These are phyloP conservation scores for Kryptolebias ocellatus DNA, from an alignment of 2,797 vertebrate genomes.

Conservation along the genomic window DNA sequence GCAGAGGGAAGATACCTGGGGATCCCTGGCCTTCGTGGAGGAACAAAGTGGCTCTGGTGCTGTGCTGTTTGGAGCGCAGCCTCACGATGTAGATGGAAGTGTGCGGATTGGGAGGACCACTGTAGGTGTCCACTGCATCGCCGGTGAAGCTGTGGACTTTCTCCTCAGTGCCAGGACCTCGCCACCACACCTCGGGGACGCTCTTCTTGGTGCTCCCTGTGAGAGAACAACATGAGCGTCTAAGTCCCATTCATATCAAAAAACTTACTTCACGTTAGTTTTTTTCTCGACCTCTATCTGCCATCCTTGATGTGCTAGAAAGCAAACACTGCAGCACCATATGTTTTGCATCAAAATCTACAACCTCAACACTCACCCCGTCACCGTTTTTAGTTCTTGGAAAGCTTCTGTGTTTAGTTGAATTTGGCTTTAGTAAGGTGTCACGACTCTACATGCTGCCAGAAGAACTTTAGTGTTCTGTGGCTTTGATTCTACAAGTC, in stretches of 20 bases:
- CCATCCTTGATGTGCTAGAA: neutral
- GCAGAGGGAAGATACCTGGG: slow-evolving; percentile 81
- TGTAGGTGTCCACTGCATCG: slow-evolving; percentile 83
- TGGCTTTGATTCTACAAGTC: neutral
- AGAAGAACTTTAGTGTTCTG: no score
- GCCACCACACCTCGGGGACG: slow-evolving; percentile 82
- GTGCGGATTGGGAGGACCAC: slow-evolving; percentile 72
- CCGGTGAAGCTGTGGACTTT: slow-evolving; percentile 86
- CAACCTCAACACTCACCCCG: neutral
- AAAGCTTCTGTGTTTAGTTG: neutral
- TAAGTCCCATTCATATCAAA: neutral
- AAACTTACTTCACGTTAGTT: no score
- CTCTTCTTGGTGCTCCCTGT: slow-evolving; percentile 83
- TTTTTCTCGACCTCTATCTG: no score
- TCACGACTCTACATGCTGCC: neutral
- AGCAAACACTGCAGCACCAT: neutral
- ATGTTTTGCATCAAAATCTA: neutral
- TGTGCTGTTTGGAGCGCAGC: slow-evolving; percentile 83
- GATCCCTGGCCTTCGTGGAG: slow-evolving; percentile 79
- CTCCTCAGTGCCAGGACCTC: slow-evolving; percentile 73
- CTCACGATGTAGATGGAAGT: slow-evolving; percentile 86
- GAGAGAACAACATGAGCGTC: slow-evolving; percentile 8
- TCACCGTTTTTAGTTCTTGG: neutral
- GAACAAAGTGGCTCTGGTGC: slow-evolving; percentile 83
- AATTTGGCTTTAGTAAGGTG: neutral